Evolutionary conservation across 2,113 vertebrate species (phyloP).

Genomic region (Paramisgurnus dabryanus): DNA sequence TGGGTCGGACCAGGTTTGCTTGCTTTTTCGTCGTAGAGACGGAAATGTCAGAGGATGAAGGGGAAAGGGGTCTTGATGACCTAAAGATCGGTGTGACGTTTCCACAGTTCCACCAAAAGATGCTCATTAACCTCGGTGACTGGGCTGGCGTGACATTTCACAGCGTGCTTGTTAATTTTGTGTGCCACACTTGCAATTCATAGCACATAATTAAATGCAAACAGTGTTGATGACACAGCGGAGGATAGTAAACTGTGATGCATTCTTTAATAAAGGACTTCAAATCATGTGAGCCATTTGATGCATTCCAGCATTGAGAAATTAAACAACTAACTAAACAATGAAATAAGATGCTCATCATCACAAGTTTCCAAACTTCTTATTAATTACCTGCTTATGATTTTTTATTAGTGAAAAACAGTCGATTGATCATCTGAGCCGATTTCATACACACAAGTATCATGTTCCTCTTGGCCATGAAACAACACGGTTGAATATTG

Average conservation of each 20-base stretch:
- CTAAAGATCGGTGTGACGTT: background rate
- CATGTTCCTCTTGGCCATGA: conserved; percentile 47
- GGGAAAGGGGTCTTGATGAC: background rate
- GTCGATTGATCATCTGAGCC: conserved; percentile 6
- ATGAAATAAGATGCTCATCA: conserved; percentile 27
- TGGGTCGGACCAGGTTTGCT: background rate
- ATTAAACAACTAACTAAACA: no score
- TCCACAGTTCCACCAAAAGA: background rate
- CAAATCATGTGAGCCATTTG: conserved; percentile 6
- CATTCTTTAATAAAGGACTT: conserved; percentile 21
- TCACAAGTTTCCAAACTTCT: conserved; percentile 64
- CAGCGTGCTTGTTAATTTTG: conserved; percentile 40
- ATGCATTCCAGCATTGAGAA: background rate
- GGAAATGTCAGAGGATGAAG: conserved; percentile 41
- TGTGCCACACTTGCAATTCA: conserved; percentile 46
- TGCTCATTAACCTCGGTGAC: conserved; percentile 45
- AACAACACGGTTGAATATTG: conserved; percentile 63
- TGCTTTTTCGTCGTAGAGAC: background rate
- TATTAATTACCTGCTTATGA: conserved; percentile 22
- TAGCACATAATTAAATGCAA: conserved; percentile 48
- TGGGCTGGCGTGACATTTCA: conserved; percentile 44
- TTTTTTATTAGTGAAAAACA: conserved; percentile 19
- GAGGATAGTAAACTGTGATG: background rate
- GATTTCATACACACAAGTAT: conserved; percentile 46
- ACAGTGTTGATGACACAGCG: conserved; percentile 22